These are phyloP conservation scores for Brachionus koreanus DNA, from an alignment of 1,140 invertebrate genomes.

Conservation along the genomic window DNA sequence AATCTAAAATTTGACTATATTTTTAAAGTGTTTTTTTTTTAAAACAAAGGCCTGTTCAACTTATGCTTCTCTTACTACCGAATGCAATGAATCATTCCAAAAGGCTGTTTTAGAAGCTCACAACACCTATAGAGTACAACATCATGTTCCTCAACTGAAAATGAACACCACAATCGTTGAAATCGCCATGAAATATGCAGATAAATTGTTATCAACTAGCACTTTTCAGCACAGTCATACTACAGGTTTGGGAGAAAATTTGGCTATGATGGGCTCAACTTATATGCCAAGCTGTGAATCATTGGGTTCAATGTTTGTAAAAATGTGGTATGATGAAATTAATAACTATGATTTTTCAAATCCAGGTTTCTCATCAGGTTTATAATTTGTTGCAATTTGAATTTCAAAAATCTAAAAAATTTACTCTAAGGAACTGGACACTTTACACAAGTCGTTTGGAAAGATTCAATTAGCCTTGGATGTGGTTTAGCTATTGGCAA, in stretches of 20 bases:
- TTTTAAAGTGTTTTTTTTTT: background rate
- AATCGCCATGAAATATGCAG: slow-evolving; percentile 75
- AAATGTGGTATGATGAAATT: slow-evolving; percentile 15
- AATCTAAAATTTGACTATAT: background rate
- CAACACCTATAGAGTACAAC: slow-evolving; percentile 71
- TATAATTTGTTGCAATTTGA: background rate
- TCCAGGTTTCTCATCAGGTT: background rate
- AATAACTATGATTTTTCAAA: background rate
- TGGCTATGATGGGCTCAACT: background rate
- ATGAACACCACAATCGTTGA: slow-evolving; percentile 65
- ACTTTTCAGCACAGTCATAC: slow-evolving; percentile 68
- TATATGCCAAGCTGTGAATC: background rate
- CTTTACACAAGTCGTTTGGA: slow-evolving; percentile 63
- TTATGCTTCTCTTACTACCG: background rate
- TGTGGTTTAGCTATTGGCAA: slow-evolving; percentile 64
- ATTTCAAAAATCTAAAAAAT: background rate
- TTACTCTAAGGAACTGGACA: slow-evolving; percentile 46
- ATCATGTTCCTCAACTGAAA: slow-evolving; percentile 67
- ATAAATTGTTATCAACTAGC: slow-evolving; percentile 66
- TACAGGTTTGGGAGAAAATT: slow-evolving; percentile 2
- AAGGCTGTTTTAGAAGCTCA: slow-evolving; percentile 62
- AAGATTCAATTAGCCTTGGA: slow-evolving; percentile 66
- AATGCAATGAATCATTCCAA: background rate
- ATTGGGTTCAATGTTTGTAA: background rate
- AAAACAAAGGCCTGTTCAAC: background rate